phyloP scores from a whole-genome alignment of 2,888 invertebrate species.

The Oscheius onirici region DNA sequence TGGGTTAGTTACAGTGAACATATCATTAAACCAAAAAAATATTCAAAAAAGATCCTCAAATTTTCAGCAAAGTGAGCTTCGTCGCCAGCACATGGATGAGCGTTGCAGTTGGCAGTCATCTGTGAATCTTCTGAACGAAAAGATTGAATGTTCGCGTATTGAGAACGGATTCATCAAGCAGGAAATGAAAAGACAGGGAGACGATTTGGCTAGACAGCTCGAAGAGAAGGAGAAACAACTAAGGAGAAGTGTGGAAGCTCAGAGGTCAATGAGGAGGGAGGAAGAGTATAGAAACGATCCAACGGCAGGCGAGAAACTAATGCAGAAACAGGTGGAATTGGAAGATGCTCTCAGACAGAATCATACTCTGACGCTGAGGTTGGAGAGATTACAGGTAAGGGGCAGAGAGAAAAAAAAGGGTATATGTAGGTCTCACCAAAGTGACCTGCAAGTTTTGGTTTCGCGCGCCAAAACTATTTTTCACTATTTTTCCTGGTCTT shows the following conservation, averaged over 20 bases:
- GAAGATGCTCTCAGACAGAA: constrained; percentile 85
- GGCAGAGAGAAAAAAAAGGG: too few relatives aligned
- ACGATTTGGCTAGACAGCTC: constrained; percentile 40
- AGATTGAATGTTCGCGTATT: constrained; percentile 52
- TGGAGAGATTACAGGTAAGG: constrained; percentile 78
- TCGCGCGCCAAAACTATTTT: too few relatives aligned
- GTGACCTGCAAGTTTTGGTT: too few relatives aligned
- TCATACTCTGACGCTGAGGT: constrained; percentile 84
- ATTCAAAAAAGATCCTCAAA: too few relatives aligned
- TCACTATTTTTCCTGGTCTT: too few relatives aligned
- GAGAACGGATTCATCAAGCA: constrained; percentile 53
- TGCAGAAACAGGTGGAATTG: constrained; percentile 86
- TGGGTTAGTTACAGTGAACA: too few relatives aligned
- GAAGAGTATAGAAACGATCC: constrained; percentile 39
- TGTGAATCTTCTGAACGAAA: constrained; percentile 47
- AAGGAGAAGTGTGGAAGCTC: constrained; percentile 60
- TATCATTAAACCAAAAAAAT: too few relatives aligned
- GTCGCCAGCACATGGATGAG: constrained; percentile 40
- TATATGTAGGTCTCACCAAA: too few relatives aligned
- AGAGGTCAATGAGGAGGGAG: constrained; percentile 37
- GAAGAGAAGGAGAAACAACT: constrained; percentile 49
- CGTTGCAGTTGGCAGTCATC: constrained; percentile 48
- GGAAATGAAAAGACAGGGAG: constrained; percentile 50
- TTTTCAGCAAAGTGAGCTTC: constrained; percentile 33
- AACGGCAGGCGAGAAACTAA: constrained; percentile 74